Percentiles rank a stretch among this genome's conserved stretches.
Conservation (phyloP, 1,140 invertebrate species). For the Watersipora subatra region DNA sequence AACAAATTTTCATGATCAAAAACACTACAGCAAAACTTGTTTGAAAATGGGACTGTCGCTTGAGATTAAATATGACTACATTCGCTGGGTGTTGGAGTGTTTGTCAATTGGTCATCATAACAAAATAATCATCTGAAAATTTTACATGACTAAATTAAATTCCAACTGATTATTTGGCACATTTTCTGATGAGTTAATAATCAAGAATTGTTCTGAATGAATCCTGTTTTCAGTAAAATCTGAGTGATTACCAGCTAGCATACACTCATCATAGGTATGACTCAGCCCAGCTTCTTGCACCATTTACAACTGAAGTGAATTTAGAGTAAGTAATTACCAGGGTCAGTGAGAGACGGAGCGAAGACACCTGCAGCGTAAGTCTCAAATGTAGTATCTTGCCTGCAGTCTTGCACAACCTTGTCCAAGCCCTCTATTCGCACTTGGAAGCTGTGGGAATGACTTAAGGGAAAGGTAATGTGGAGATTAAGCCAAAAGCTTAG, state of each 20-base stretch:
- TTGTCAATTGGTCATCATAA: too few species aligned
- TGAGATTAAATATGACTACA: too few species aligned
- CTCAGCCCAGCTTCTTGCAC: neutral
- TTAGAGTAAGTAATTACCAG: neutral
- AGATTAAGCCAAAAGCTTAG: neutral
- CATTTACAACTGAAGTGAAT: neutral
- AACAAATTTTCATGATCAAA: too few species aligned
- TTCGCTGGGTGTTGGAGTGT: too few species aligned
- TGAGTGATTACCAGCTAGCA: neutral
- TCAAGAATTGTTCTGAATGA: neutral
- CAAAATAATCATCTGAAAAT: too few species aligned
- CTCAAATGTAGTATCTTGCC: neutral
- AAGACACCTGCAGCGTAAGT: neutral
- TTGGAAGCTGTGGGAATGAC: neutral
- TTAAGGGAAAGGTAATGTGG: neutral
- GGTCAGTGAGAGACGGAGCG: neutral
- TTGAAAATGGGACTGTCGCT: too few species aligned
- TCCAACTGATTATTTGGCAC: too few species aligned
- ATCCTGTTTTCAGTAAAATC: neutral
- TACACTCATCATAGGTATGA: neutral
- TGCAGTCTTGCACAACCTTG: neutral
- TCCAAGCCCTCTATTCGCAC: neutral
- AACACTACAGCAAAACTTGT: too few species aligned
- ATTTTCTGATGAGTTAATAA: too few species aligned
- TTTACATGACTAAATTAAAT: too few species aligned